Conservation (phyloP, 2,797 vertebrate species). For the Neoniphon sammara region DNA sequence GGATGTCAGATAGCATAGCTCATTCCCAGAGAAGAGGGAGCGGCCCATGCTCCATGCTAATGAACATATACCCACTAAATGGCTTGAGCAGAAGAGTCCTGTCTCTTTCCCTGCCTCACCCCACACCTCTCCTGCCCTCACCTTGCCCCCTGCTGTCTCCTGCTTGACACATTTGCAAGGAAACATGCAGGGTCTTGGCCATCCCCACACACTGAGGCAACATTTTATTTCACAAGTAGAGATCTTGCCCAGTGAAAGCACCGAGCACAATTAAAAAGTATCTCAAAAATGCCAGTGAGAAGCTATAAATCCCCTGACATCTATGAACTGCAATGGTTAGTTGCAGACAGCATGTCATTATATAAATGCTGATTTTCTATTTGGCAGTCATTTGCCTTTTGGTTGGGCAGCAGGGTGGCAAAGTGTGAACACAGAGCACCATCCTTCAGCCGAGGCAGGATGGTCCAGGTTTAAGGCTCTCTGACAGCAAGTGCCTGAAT, state of each 20-base stretch:
- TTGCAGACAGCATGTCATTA: slow-evolving; percentile 67
- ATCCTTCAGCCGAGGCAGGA: no score
- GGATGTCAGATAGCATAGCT: slow-evolving; percentile 65
- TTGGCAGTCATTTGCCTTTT: slow-evolving; percentile 49
- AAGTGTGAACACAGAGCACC: no score
- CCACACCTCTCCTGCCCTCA: slow-evolving; percentile 60
- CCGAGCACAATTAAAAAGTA: slow-evolving; percentile 43
- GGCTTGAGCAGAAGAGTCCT: slow-evolving; percentile 55
- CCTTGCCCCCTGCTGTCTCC: slow-evolving; percentile 70
- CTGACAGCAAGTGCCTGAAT: no score
- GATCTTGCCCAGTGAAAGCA: slow-evolving; percentile 59
- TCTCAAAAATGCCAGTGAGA: slow-evolving; percentile 70
- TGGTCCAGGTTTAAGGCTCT: no score
- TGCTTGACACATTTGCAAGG: slow-evolving; percentile 75
- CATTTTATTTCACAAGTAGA: slow-evolving; percentile 70
- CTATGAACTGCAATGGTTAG: slow-evolving; percentile 66
- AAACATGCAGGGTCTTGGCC: slow-evolving; percentile 73
- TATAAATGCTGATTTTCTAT: slow-evolving; percentile 58
- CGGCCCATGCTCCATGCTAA: slow-evolving; percentile 76
- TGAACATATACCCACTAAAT: slow-evolving; percentile 79
- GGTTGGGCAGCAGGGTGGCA: not conserved
- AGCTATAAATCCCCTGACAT: slow-evolving; percentile 69
- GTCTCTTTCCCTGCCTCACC: slow-evolving; percentile 49
- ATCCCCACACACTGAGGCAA: slow-evolving; percentile 60
- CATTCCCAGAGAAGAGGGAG: slow-evolving; percentile 55